phyloP scores from a whole-genome alignment of 2,888 invertebrate species.

The Scotopteryx bipunctaria region DNA sequence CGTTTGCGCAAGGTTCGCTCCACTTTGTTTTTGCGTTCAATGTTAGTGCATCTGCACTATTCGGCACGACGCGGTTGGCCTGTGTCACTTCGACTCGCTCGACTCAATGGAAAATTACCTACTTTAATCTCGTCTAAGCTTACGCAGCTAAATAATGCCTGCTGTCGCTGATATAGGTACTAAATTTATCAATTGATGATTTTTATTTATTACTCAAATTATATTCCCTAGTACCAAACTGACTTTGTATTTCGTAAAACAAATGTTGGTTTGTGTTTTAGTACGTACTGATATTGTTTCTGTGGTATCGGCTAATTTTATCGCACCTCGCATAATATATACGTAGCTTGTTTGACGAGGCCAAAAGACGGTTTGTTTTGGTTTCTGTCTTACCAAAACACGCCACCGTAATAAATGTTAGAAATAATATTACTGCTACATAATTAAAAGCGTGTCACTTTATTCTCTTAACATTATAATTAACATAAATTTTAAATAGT shows the following conservation, averaged over 20 bases:
- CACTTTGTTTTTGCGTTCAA: slow-evolving; percentile 82
- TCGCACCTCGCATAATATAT: slow-evolving; percentile 67
- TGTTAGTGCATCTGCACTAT: slow-evolving; percentile 74
- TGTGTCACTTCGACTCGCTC: slow-evolving; percentile 4
- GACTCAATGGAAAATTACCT: neutral
- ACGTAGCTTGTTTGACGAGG: slow-evolving; percentile 74
- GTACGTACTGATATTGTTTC: neutral
- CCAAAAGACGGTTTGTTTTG: slow-evolving; percentile 77
- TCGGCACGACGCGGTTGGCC: neutral
- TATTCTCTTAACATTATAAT: neutral
- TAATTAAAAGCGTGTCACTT: slow-evolving; percentile 20
- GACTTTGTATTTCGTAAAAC: no score
- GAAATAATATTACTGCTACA: slow-evolving; percentile 16
- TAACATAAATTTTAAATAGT: neutral
- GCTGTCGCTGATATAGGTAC: no score
- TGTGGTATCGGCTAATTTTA: slow-evolving; percentile 72
- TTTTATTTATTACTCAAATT: no score
- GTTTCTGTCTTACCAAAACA: slow-evolving; percentile 64
- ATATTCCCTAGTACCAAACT: no score
- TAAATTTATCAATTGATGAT: no score
- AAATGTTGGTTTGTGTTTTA: slow-evolving; percentile 1
- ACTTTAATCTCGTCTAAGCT: neutral
- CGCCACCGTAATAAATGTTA: slow-evolving; percentile 44
- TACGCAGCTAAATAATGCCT: no score
- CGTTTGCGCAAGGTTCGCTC: slow-evolving; percentile 72